Evolutionary conservation across 2,113 vertebrate species (phyloP).

Genomic region (Picathartes gymnocephalus): DNA sequence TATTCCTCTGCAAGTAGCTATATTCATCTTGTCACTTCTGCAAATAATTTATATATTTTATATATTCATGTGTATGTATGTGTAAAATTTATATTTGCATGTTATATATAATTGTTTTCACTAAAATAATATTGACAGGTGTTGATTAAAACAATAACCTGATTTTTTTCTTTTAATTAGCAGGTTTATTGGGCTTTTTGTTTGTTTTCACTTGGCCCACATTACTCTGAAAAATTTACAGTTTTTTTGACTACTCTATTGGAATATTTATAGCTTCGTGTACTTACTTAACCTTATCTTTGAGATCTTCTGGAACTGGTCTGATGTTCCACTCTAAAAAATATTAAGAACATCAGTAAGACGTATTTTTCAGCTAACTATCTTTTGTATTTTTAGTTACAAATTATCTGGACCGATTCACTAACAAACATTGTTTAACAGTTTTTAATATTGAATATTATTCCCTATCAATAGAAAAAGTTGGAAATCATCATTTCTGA

Average conservation of each 20-base stretch:
- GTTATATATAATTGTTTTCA: background rate
- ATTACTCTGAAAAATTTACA: background rate
- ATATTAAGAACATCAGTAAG: background rate
- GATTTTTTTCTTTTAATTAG: background rate
- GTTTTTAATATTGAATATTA: background rate
- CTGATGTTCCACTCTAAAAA: background rate
- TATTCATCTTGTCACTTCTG: background rate
- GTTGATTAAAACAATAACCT: background rate
- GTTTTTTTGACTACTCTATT: background rate
- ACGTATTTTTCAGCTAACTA: background rate
- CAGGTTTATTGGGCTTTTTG: background rate
- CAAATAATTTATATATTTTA: background rate
- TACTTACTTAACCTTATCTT: background rate
- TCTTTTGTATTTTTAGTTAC: background rate
- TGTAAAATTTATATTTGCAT: background rate
- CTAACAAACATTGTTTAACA: background rate
- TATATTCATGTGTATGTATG: accelerated
- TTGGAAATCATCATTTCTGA: background rate
- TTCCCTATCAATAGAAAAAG: background rate
- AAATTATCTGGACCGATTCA: background rate
- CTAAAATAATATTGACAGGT: background rate
- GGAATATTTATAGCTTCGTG: background rate
- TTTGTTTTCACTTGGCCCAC: background rate
- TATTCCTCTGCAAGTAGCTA: background rate
- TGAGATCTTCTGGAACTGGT: background rate